These are phyloP conservation scores for Physocephala rufipes DNA, from an alignment of 2,888 invertebrate species.

Conservation along the genomic window DNA sequence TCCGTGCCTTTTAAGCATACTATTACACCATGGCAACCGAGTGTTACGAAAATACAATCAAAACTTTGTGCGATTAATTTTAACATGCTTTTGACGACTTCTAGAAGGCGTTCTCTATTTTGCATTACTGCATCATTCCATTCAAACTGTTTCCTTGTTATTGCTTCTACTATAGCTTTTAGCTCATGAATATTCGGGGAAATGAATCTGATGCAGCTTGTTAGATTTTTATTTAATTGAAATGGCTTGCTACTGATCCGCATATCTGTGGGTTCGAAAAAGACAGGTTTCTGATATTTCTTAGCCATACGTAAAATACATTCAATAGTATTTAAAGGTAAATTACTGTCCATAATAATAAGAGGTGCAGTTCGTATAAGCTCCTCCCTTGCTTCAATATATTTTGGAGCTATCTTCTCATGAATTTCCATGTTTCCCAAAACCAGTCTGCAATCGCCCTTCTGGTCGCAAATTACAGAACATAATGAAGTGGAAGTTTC, in stretches of 20 bases:
- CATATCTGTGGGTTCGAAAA: slow-evolving; percentile 90
- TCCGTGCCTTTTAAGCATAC: slow-evolving; percentile 58
- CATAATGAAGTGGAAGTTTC: slow-evolving; percentile 74
- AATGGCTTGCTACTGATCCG: slow-evolving; percentile 80
- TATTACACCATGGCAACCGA: slow-evolving; percentile 71
- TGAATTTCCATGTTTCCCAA: slow-evolving; percentile 89
- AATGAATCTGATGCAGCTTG: slow-evolving; percentile 67
- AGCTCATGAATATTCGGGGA: slow-evolving; percentile 87
- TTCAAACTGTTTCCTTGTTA: slow-evolving; percentile 54
- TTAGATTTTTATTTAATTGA: slow-evolving; percentile 51
- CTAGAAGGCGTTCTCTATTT: slow-evolving; percentile 39
- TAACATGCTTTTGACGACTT: slow-evolving; percentile 58
- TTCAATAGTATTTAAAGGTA: slow-evolving; percentile 74
- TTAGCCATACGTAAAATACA: slow-evolving; percentile 72
- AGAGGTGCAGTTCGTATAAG: slow-evolving; percentile 74
- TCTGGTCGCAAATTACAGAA: slow-evolving; percentile 76
- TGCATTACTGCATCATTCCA: slow-evolving; percentile 34
- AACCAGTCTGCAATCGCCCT: slow-evolving; percentile 82
- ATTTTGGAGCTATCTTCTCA: slow-evolving; percentile 72
- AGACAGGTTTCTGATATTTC: slow-evolving; percentile 77
- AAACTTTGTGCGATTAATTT: slow-evolving; percentile 66
- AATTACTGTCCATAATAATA: slow-evolving; percentile 86
- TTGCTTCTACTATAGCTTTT: slow-evolving; percentile 71
- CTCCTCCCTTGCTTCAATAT: slow-evolving; percentile 72
- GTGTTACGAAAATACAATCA: slow-evolving; percentile 71